Conservation (phyloP, 2,888 invertebrate genomes). For the Macropis europaea region DNA sequence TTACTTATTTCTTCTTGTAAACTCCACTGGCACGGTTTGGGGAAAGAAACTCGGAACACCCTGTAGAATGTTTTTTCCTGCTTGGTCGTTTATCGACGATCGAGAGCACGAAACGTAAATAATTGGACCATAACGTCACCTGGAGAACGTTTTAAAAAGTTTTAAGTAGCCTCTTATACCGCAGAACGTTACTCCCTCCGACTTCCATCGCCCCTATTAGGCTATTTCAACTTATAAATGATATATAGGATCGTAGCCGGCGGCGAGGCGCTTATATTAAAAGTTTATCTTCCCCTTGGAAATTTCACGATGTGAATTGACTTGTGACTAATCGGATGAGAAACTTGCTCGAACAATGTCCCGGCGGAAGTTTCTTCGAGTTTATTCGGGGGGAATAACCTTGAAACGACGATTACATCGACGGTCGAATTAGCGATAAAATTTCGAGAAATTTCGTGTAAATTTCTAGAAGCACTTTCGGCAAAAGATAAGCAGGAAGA, state of each 20-base stretch:
- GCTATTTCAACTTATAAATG: slow-evolving; percentile 64
- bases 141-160: slow-evolving; percentile 73
- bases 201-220: slow-evolving; percentile 30
- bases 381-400: background rate
- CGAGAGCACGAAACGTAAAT: slow-evolving; percentile 65
- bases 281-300: slow-evolving; percentile 31
- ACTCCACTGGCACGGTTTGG: too few species aligned
- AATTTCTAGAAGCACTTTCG: background rate
- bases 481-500: too few species aligned
- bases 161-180: slow-evolving; percentile 70
- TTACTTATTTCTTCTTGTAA: too few species aligned
- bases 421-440: background rate
- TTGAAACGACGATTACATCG: slow-evolving; percentile 14
- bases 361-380: slow-evolving; percentile 33
- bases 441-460: background rate
- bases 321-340: slow-evolving; percentile 30
- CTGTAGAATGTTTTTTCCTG: background rate
- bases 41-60: too few species aligned
- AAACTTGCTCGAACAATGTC: slow-evolving; percentile 34
- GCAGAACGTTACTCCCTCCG: slow-evolving; percentile 27
- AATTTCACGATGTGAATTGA: slow-evolving; percentile 40
- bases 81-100: background rate
- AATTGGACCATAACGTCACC: slow-evolving; percentile 73
- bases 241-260: slow-evolving; percentile 48
- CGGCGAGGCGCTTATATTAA: slow-evolving; percentile 26